Evolutionary conservation across 1,140 invertebrate genomes (phyloP).

Genomic region (Calephelis nemesis): DNA sequence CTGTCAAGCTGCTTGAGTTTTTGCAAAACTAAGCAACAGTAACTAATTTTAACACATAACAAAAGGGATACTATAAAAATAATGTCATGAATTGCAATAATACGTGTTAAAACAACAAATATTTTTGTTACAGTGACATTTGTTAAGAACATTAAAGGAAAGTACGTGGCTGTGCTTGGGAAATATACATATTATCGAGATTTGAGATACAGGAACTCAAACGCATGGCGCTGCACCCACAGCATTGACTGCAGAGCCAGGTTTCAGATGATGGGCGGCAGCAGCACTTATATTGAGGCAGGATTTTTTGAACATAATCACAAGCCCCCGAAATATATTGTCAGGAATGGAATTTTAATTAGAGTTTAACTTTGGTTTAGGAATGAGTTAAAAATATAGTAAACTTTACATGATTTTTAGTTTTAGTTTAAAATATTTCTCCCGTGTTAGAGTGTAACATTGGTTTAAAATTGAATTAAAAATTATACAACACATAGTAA

Average conservation of each 20-base stretch:
- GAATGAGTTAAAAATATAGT: too few species aligned
- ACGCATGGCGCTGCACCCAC: conserved; percentile 12
- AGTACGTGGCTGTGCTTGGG: conserved; percentile 4
- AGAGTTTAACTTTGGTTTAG: not conserved
- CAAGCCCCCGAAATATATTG: conserved; percentile 7
- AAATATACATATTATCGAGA: conserved; percentile 19
- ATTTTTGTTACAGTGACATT: conserved; percentile 18
- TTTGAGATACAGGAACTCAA: not conserved
- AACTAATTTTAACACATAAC: too few species aligned
- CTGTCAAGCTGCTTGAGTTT: too few species aligned
- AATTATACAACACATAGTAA: too few species aligned
- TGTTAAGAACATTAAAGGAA: conserved; percentile 8
- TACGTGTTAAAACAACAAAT: not conserved
- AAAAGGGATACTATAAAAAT: too few species aligned
- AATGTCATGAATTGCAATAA: not conserved
- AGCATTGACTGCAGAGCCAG: not conserved
- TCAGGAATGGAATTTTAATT: conserved; percentile 21
- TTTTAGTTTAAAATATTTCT: too few species aligned
- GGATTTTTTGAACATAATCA: conserved; percentile 10
- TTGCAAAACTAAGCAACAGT: too few species aligned
- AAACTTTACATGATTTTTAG: too few species aligned
- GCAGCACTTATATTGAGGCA: not conserved
- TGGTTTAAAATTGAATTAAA: too few species aligned
- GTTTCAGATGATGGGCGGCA: too few species aligned
- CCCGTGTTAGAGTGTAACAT: too few species aligned